These are phyloP conservation scores for Rhagonycha lutea DNA, from an alignment of 2,888 invertebrate species.

Conservation along the genomic window DNA sequence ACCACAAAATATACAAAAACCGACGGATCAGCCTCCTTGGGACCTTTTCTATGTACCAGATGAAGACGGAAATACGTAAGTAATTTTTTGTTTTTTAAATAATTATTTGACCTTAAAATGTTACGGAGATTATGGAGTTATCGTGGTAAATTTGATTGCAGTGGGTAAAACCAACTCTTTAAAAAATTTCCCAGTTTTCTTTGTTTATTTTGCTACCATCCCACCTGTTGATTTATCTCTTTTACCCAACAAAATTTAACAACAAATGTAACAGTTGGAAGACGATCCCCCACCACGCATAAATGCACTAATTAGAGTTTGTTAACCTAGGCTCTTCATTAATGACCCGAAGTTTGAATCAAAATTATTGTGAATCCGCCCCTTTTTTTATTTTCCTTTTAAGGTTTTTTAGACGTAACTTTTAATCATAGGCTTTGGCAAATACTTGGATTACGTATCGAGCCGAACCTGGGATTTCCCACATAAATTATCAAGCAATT, in stretches of 20 bases:
- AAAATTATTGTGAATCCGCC: neutral
- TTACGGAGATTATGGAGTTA: neutral
- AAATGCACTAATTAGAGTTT: neutral
- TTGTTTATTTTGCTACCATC: neutral
- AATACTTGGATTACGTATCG: neutral
- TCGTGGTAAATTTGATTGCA: neutral
- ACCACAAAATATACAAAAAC: constrained; percentile 23
- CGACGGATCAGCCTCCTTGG: constrained; percentile 58
- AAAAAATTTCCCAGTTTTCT: neutral
- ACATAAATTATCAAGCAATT: neutral
- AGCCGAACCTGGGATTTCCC: neutral
- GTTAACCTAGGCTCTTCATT: neutral
- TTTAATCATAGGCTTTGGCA: neutral
- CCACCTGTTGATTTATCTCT: neutral
- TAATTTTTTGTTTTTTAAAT: constrained; percentile 42
- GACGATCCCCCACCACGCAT: neutral
- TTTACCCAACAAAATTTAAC: neutral
- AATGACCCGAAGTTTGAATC: neutral
- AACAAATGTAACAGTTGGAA: neutral
- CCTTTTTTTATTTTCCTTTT: neutral
- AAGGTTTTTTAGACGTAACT: neutral
- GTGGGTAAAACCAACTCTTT: neutral
- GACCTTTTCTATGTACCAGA: constrained; percentile 75
- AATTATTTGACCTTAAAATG: neutral
- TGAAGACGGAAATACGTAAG: constrained; percentile 89